phyloP scores from a whole-genome alignment of 2,113 vertebrate species.

The Struthio camelus region DNA sequence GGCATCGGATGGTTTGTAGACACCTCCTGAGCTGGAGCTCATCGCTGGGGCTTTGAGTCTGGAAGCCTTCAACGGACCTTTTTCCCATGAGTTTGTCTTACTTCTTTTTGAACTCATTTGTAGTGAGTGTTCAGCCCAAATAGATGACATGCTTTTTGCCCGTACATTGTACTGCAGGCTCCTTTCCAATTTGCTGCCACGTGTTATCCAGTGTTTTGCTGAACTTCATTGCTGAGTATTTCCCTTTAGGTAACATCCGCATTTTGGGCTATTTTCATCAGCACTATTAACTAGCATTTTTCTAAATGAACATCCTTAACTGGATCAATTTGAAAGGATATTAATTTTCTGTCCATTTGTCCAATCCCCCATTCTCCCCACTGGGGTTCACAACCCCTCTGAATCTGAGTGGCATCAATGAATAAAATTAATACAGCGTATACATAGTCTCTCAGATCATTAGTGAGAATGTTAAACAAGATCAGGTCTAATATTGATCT shows the following conservation, averaged over 20 bases:
- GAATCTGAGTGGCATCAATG: slow-evolving; percentile 8
- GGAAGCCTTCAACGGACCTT: neutral
- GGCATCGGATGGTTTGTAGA: neutral
- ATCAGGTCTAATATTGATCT: slow-evolving; percentile 26
- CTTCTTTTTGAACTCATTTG: neutral
- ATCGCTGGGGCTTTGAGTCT: neutral
- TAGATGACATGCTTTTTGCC: neutral
- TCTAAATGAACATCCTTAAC: neutral
- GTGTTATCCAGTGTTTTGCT: neutral
- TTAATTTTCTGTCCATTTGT: slow-evolving; percentile 52
- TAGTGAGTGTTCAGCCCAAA: neutral
- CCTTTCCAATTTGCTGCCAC: neutral
- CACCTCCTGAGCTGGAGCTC: neutral
- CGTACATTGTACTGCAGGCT: neutral
- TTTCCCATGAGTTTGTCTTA: neutral
- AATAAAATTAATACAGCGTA: slow-evolving; percentile 41
- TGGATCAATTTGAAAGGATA: slow-evolving; percentile 38
- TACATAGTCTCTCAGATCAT: neutral
- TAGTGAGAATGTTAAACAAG: slow-evolving; percentile 50
- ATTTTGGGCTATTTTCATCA: neutral
- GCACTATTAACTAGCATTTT: neutral
- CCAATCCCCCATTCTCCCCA: slow-evolving; percentile 1
- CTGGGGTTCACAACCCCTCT: slow-evolving; percentile 29
- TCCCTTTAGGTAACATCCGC: neutral
- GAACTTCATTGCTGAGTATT: neutral